Conservation (phyloP, 2,888 invertebrate species). For the Plagiodera versicolora region DNA sequence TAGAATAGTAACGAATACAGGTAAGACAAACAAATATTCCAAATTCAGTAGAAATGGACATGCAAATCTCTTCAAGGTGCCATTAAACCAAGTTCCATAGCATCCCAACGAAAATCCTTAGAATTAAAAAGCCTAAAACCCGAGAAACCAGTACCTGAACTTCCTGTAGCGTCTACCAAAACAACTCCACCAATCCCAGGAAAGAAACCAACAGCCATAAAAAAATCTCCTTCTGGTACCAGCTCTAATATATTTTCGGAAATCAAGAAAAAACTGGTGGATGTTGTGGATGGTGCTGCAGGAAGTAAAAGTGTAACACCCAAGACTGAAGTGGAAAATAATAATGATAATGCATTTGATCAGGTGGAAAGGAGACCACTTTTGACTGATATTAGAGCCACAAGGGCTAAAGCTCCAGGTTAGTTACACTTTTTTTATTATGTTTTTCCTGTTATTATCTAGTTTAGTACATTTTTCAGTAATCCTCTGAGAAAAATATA, state of each 20-base stretch:
- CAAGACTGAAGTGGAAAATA: slow-evolving; percentile 41
- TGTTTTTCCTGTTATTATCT: no score
- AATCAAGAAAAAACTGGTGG: slow-evolving; percentile 43
- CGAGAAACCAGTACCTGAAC: slow-evolving; percentile 31
- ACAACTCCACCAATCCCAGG: slow-evolving; percentile 59
- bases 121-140: slow-evolving; percentile 50
- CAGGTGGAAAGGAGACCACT: slow-evolving; percentile 66
- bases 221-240: slow-evolving; percentile 67
- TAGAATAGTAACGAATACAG: slow-evolving; percentile 24
- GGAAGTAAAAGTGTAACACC: slow-evolving; percentile 53
- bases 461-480: no score
- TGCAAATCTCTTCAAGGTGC: slow-evolving; percentile 27
- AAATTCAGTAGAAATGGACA: neutral
- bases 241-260: slow-evolving; percentile 37
- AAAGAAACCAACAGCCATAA: slow-evolving; percentile 68
- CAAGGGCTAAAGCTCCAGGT: slow-evolving; percentile 66
- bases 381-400: slow-evolving; percentile 68
- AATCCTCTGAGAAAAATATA: no score
- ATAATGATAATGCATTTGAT: slow-evolving; percentile 61
- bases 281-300: slow-evolving; percentile 56
- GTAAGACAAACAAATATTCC: slow-evolving; percentile 14
- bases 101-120: slow-evolving; percentile 60
- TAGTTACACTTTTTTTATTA: no score
- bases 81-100: slow-evolving; percentile 45
- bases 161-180: slow-evolving; percentile 27